phyloP scores from a whole-genome alignment of 2,797 vertebrate species.

The Artibeus jamaicensis region DNA sequence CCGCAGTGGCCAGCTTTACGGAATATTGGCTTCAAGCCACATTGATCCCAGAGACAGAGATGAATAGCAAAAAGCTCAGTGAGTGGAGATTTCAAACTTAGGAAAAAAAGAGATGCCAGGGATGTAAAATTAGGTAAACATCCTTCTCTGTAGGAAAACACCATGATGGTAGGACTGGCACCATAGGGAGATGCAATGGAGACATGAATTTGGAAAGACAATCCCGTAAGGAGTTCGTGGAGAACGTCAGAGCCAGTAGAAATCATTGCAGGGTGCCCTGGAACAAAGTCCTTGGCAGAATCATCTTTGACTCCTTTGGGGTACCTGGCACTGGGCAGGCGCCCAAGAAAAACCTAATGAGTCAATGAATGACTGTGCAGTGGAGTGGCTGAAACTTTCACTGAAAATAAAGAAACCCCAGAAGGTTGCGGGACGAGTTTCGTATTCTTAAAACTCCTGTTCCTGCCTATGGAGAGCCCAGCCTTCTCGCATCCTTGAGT shows the following conservation, averaged over 20 bases:
- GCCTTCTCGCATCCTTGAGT: constrained; percentile 38
- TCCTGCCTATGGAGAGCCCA: neutral
- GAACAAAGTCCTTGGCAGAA: neutral
- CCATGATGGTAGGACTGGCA: neutral
- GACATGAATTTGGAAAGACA: neutral
- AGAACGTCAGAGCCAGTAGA: neutral
- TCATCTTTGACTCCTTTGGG: neutral
- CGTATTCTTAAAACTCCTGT: neutral
- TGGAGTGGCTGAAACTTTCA: neutral
- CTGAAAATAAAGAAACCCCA: neutral
- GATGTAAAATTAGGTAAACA: constrained; percentile 39
- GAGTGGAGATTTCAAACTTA: neutral
- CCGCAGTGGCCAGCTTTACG: neutral
- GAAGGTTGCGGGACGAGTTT: neutral
- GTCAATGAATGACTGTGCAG: neutral
- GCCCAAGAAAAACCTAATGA: neutral
- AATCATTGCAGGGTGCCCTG: neutral
- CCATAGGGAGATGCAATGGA: neutral
- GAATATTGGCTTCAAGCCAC: neutral
- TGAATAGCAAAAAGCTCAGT: neutral
- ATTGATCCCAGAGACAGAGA: neutral
- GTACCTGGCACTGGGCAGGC: neutral
- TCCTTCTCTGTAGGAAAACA: neutral
- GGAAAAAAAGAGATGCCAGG: neutral
- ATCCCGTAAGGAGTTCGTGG: neutral